Conservation (phyloP, 2,113 vertebrate genomes). For the Polyodon spathula region DNA sequence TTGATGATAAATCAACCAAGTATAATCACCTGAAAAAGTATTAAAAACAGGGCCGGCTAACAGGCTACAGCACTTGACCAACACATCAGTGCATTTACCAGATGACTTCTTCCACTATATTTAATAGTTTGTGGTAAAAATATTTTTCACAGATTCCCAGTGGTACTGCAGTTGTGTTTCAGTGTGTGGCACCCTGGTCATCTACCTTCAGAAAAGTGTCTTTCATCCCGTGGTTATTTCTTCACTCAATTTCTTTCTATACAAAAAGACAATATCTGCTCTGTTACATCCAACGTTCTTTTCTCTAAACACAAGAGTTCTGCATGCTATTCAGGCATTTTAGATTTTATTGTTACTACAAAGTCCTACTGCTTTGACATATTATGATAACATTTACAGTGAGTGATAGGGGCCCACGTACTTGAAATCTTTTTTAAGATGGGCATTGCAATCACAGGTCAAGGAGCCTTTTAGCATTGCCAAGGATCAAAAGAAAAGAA, state of each 20-base stretch:
- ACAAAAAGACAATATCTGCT: too few species aligned
- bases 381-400: constrained; percentile 24
- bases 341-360: constrained; percentile 2
- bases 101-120: neutral
- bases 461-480: too few species aligned
- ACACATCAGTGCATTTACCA: neutral
- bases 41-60: neutral
- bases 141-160: too few species aligned
- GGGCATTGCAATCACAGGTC: too few species aligned
- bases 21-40: neutral
- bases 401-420: constrained; percentile 21
- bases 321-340: neutral
- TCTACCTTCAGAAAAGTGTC: too few species aligned
- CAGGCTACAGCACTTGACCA: neutral
- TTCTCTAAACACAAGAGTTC: neutral
- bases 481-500: too few species aligned
- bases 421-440: constrained; percentile 7
- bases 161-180: too few species aligned
- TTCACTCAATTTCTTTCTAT: too few species aligned
- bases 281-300: neutral
- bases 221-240: too few species aligned
- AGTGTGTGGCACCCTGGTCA: too few species aligned
- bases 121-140: too few species aligned
- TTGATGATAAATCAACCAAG: neutral
- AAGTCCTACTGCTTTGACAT: constrained; percentile 8